Base-by-base conservation (phyloP, 1,140 invertebrate species). In the Nasonia vitripennis region DNA sequence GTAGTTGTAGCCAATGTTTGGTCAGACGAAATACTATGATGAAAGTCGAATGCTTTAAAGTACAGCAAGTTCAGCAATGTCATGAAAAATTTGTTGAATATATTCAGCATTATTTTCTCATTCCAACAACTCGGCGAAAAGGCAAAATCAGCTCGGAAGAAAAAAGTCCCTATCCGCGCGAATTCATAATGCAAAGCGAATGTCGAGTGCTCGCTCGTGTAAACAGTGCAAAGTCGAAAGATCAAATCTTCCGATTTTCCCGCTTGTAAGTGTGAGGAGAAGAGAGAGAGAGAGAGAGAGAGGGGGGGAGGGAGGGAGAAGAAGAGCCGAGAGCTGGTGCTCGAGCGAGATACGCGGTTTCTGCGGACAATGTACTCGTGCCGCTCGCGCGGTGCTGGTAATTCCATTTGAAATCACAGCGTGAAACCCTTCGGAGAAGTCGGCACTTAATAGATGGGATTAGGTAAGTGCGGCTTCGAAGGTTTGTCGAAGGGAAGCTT, bases 391-490 rank as follows among this genome's bases (percentile, higher is more conserved):
- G 48, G n/a, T 31, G 6, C 45, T 45, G 17, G 62, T 84, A 84
- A 84, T 84, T 84, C 27, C 74, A 84, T 78, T 68, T 70, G 37
- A 70, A 78, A 84, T 70, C 9, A 51, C 12, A 23, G 48, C 10
- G 71, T 17, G 14, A 48, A 41, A 20, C 12, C 27, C 34, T 62
- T 31, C 55, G 20, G 45, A 41, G 7, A 83, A 34, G 45, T 78
- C 55, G 62, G 17, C 45, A 78, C 67, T 84, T 84, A 68, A 78
- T 70, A 78, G 11, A 70, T 12, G 41, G 14, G n/a, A 84, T 78
- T 68, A 77, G 55, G 27, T 34, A 73, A 73, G 20, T 74, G 51
- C 55, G 23, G n/a, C 23, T 67, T 77, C 55, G 73, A 67, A 37
- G 62, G 23, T 78, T 70, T 78, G 74, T 34, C 37, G 11, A 78